These are phyloP conservation scores for Tachyglossus aculeatus DNA, from an alignment of 2,797 vertebrate species.

Conservation along the genomic window DNA sequence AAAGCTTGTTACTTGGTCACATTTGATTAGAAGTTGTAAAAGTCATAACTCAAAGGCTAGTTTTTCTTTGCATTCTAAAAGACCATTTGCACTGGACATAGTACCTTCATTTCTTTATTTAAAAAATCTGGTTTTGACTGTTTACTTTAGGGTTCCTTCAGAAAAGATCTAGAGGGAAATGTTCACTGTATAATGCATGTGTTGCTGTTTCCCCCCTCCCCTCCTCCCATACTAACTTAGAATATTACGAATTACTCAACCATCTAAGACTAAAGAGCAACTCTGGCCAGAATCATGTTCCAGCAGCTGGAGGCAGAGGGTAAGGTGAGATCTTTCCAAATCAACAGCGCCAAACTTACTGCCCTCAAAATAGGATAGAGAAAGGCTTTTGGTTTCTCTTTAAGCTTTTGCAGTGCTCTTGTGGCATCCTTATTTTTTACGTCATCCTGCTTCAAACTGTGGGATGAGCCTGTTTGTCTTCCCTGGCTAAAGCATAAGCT, in stretches of 20 bases:
- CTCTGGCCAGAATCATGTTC: slow-evolving; percentile 31
- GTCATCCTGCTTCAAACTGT: neutral
- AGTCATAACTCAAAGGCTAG: too few species aligned
- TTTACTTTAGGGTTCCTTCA: too few species aligned
- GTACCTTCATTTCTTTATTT: too few species aligned
- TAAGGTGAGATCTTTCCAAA: slow-evolving; percentile 38
- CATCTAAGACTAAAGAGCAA: slow-evolving; percentile 27
- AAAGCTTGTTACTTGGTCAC: too few species aligned
- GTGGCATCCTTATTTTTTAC: slow-evolving; percentile 2
- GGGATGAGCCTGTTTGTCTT: slow-evolving; percentile 12
- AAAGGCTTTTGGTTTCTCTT: slow-evolving; percentile 3
- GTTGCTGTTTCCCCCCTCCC: neutral
- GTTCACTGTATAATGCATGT: too few species aligned
- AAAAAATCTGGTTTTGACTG: too few species aligned
- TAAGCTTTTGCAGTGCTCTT: slow-evolving; percentile 30
- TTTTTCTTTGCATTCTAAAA: too few species aligned
- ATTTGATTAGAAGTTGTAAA: too few species aligned
- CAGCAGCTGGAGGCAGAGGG: slow-evolving; percentile 26
- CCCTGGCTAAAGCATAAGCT: neutral
- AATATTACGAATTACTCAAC: slow-evolving; percentile 18
- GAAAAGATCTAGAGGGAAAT: too few species aligned
- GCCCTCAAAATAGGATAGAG: slow-evolving; percentile 14
- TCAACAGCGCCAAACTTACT: slow-evolving; percentile 7
- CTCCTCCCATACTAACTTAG: neutral
- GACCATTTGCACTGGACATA: too few species aligned